phyloP scores from a whole-genome alignment of 2,888 invertebrate species.

The Nesidiocoris tenuis region DNA sequence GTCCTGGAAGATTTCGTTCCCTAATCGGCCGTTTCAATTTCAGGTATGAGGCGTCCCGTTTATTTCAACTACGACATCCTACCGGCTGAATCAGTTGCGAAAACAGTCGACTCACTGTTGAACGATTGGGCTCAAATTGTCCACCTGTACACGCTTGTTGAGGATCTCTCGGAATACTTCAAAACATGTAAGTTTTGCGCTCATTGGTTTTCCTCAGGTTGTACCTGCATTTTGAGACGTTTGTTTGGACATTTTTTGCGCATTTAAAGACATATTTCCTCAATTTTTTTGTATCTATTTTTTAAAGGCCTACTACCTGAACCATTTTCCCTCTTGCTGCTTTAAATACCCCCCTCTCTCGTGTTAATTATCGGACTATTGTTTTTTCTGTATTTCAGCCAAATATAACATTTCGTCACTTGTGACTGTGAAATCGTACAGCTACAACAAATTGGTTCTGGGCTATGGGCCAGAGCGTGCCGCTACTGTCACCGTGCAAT shows the following conservation, averaged over 20 bases:
- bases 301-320: no score
- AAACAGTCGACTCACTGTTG: slow-evolving; percentile 81
- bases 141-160: slow-evolving; percentile 80
- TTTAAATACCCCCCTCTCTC: no score
- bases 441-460: slow-evolving; percentile 84
- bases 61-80: slow-evolving; percentile 88
- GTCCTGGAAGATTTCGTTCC: background rate
- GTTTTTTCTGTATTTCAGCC: no score
- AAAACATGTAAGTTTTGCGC: slow-evolving; percentile 61
- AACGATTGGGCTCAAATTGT: slow-evolving; percentile 93
- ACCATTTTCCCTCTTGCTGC: no score
- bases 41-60: slow-evolving; percentile 80
- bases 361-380: no score
- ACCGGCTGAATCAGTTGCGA: slow-evolving; percentile 72
- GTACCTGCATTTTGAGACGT: background rate
- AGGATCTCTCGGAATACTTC: slow-evolving; percentile 78
- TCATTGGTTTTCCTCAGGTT: background rate
- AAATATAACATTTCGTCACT: slow-evolving; percentile 66
- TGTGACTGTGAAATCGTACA: slow-evolving; percentile 86
- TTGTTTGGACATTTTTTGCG: no score
- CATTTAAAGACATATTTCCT: no score
- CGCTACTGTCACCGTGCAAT: slow-evolving; percentile 79
- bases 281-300: slow-evolving; percentile 10
- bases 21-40: slow-evolving; percentile 16
- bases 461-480: slow-evolving; percentile 85